Evolutionary conservation across 2,888 invertebrate species (phyloP), one percentile per base, ranked within the genome.

Genomic region (Microplitis deprimator): DNA sequence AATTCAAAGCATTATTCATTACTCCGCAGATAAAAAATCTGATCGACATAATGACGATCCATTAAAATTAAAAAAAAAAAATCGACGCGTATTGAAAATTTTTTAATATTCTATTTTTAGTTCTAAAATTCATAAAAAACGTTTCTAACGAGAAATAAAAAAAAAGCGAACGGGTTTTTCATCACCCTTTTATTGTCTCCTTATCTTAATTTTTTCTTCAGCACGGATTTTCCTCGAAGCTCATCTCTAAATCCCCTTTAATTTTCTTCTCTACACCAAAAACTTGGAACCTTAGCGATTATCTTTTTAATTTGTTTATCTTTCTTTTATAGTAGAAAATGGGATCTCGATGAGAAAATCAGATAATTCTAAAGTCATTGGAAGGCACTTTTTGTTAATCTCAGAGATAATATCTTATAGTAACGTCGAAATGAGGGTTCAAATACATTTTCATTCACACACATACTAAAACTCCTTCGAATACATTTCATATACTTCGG

Each of bases 11-110:
- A 29, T n/a, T 20, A 72, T 60, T 38, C 60, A 60, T 29, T 60
- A 39, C 62, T 61, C 50, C 68, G 82, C 81, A 81, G 85, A 85
- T 86, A 85, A 86, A 87, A 86, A 82, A 78, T 77, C 78, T 82
- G 85, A 85, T 85, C 84, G 84, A 82, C 79, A 81, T 76, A 69
- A 68, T 50, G 60, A 83, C 85, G 83, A 74, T 86, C 86, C 86
- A 86, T 86, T 87, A 87, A 87, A 87, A 73, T 86, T 87, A 2
- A 8, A 50, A 50, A 5, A 41, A 50, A 50, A 50, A 50, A 50
- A 10, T 13, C 10, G 50, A 50, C 50, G 50, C 50, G 29, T 29
- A 50, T 67, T 67, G 20, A 16, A 20, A 29, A 20, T 16, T 38
- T 68, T 75, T 79, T 65, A 64, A 77, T 69, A 39, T 68, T 61